These are phyloP conservation scores for Microcebus ravelobensis DNA, from an alignment of 2,113 vertebrate genomes.

Conservation along the genomic window DNA sequence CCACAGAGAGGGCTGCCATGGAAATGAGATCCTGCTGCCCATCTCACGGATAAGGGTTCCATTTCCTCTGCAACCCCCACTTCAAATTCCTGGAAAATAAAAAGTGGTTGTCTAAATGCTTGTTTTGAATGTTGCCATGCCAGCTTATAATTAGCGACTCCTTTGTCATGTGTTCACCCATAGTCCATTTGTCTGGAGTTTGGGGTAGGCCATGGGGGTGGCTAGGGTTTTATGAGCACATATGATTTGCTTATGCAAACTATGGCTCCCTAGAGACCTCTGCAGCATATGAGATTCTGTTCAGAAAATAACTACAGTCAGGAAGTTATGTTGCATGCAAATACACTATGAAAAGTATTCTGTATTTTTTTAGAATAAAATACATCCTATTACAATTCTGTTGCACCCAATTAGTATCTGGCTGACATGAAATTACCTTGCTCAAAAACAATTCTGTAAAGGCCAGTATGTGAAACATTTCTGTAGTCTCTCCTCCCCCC, in stretches of 20 bases:
- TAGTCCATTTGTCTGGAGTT: not conserved
- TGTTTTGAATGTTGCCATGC: not conserved
- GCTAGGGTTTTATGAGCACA: rapidly evolving
- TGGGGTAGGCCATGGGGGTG: too few relatives aligned
- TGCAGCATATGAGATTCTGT: not conserved
- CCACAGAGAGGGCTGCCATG: too few relatives aligned
- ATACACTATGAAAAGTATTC: not conserved
- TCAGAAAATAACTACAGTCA: not conserved
- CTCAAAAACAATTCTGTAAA: not conserved
- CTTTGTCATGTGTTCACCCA: not conserved
- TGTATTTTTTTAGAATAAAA: not conserved
- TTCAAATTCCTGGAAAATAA: not conserved
- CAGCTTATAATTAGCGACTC: too few relatives aligned
- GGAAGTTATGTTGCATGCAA: not conserved
- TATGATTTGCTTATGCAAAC: not conserved
- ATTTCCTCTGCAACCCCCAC: too few relatives aligned
- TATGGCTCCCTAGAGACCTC: not conserved
- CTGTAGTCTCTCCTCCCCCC: too few relatives aligned
- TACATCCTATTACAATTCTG: not conserved
- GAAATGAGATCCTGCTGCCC: not conserved
- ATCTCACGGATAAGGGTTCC: too few relatives aligned
- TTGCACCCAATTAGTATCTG: not conserved
- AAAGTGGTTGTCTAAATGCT: not conserved
- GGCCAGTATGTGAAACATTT: not conserved
- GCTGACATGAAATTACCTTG: not conserved